phyloP scores from a whole-genome alignment of 2,113 vertebrate genomes.

The Gallinago jamesoni region DNA sequence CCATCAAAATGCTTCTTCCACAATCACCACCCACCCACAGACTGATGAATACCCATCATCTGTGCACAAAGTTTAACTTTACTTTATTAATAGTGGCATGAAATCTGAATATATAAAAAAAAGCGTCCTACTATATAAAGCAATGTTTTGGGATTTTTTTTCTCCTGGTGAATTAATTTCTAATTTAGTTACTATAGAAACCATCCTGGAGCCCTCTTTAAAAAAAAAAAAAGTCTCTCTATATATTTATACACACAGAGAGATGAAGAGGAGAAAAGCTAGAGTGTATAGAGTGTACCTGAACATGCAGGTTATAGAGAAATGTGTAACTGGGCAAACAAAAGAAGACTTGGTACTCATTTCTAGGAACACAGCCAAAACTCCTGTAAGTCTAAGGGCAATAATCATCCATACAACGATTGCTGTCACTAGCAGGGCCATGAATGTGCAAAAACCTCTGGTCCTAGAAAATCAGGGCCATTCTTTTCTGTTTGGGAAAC shows the following conservation, averaged over 20 bases:
- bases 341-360: background rate
- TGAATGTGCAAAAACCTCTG: background rate
- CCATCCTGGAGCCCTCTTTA: constrained; percentile 15
- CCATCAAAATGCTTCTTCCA: background rate
- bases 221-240: background rate
- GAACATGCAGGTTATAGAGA: background rate
- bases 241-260: background rate
- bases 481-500: background rate
- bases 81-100: constrained; percentile 48
- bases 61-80: constrained; percentile 20
- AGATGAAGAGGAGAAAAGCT: background rate
- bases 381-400: background rate
- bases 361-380: background rate
- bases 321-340: background rate
- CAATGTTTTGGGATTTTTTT: constrained; percentile 44
- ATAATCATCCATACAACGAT: background rate
- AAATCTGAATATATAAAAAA: constrained; percentile 39
- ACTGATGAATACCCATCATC: constrained; percentile 41
- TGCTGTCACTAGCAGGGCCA: background rate
- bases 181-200: constrained; percentile 74
- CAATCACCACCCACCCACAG: constrained; percentile 21
- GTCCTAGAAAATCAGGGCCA: background rate
- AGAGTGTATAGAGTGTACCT: background rate
- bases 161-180: constrained; percentile 29
- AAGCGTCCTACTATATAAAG: constrained; percentile 66